phyloP scores from a whole-genome alignment of 2,888 invertebrate genomes.

The Arge pagana region DNA sequence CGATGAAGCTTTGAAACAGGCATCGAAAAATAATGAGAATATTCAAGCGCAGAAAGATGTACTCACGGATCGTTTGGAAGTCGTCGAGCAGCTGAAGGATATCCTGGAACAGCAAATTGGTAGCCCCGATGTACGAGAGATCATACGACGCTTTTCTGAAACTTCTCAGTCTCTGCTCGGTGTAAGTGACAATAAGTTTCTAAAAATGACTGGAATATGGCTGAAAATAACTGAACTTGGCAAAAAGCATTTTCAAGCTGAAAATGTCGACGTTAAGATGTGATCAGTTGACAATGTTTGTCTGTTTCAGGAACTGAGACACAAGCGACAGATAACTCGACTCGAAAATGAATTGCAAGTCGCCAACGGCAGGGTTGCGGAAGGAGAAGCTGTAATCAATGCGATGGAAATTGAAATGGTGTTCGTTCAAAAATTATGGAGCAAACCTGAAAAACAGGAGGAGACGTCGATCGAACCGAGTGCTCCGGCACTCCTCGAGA shows the following conservation, averaged over 20 bases:
- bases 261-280: background rate
- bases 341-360: constrained; percentile 44
- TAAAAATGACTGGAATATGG: background rate
- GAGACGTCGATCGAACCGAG: background rate
- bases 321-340: constrained; percentile 43
- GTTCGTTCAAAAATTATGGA: constrained; percentile 45
- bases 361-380: constrained; percentile 35
- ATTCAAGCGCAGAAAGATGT: constrained; percentile 42
- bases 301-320: constrained; percentile 47
- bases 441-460: constrained; percentile 27
- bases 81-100: constrained; percentile 49
- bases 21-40: constrained; percentile 37
- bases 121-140: constrained; percentile 39
- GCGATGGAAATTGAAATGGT: constrained; percentile 46
- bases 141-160: constrained; percentile 47
- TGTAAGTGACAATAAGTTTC: constrained; percentile 32
- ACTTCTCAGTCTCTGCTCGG: constrained; percentile 43
- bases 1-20: constrained; percentile 34
- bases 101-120: constrained; percentile 52
- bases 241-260: background rate
- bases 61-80: constrained; percentile 42
- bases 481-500: background rate
- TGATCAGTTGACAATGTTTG: background rate
- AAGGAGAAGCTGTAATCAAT: constrained; percentile 40
- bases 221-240: no score